A percentile compares a stretch with the other conserved stretches of the same genome.
Evolutionary conservation across 2,113 vertebrate species (phyloP).

Genomic region (Mesocricetus auratus): DNA sequence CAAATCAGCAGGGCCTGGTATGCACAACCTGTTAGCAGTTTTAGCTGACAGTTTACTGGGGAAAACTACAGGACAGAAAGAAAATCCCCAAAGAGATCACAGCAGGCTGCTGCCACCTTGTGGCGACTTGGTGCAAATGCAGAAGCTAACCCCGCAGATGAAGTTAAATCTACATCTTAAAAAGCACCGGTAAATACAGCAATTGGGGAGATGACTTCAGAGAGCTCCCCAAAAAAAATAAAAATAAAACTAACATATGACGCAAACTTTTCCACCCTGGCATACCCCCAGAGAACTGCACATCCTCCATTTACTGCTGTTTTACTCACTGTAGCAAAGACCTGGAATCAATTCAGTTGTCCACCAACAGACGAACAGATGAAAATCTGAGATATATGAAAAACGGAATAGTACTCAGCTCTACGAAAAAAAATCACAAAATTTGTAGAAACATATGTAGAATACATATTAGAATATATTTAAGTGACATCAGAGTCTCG

Average conservation of each 20-base stretch:
- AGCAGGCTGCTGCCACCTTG: conserved; percentile 72
- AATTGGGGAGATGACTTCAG: neutral
- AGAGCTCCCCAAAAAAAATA: neutral
- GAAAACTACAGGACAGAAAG: neutral
- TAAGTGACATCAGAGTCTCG: neutral
- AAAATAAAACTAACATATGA: neutral
- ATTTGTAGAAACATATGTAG: neutral
- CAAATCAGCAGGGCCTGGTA: neutral
- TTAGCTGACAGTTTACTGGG: neutral
- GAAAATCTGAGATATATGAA: neutral
- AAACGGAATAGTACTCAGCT: neutral
- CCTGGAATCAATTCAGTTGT: neutral
- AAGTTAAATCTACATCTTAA: neutral
- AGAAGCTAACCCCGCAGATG: neutral
- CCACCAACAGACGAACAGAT: neutral
- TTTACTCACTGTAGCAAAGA: neutral
- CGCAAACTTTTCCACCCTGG: neutral
- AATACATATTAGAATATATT: neutral
- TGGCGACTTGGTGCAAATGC: neutral
- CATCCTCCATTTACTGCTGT: neutral
- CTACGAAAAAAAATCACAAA: neutral
- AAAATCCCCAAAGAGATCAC: neutral
- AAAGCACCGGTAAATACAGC: neutral
- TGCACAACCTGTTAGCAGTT: neutral
- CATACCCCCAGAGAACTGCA: neutral